phyloP scores from a whole-genome alignment of 23 tunicate genomes.

The Oikopleura vanhoeffeni region DNA sequence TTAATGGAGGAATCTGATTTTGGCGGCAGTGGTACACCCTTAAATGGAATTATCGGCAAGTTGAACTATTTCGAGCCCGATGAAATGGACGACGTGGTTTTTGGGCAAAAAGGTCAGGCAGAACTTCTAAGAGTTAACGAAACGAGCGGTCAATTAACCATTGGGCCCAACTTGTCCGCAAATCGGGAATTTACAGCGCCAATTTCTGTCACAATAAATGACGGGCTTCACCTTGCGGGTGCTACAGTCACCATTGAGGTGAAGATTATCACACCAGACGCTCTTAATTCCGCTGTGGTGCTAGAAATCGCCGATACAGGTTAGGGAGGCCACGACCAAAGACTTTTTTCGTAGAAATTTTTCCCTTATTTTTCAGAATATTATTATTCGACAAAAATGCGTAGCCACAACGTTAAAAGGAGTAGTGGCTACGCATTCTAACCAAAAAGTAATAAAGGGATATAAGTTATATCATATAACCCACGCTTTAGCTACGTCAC shows the following conservation, averaged over 20 bases:
- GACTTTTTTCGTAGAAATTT: no score
- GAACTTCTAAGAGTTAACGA: background rate
- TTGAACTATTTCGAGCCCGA: slow-evolving; percentile 4
- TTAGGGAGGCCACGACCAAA: no score
- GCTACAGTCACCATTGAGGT: slow-evolving; percentile 10
- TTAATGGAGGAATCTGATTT: background rate
- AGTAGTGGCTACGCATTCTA: no score
- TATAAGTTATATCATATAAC: no score
- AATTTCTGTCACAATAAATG: background rate
- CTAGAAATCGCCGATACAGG: background rate
- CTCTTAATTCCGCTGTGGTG: background rate
- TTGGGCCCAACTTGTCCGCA: background rate
- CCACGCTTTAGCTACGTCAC: no score
- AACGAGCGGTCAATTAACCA: background rate
- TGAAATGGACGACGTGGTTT: background rate
- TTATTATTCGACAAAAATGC: no score
- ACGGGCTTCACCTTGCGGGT: background rate
- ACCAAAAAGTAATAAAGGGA: no score
- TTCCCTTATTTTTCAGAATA: no score
- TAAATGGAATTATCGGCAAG: background rate
- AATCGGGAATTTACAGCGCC: slow-evolving; percentile 11
- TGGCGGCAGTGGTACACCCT: background rate
- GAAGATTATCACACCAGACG: background rate
- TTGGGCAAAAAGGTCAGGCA: background rate
- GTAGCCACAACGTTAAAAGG: no score